Evolutionary conservation across 2,797 vertebrate genomes (phyloP).

Genomic region (Ctenopoma multispine): DNA sequence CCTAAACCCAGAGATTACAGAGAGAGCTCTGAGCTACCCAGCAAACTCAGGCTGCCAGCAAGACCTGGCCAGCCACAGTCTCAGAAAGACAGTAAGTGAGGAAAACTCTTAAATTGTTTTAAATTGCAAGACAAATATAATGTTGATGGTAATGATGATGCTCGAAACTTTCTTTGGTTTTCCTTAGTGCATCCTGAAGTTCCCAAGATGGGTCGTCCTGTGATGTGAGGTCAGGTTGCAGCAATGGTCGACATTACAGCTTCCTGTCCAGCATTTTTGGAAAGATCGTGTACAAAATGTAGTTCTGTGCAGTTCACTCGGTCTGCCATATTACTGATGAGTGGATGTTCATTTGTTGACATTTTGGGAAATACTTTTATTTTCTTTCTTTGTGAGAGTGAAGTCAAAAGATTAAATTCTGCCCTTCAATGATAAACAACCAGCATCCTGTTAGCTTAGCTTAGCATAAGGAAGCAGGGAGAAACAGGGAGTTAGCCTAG

Average conservation of each 20-base stretch:
- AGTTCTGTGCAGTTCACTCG: conserved; percentile 2
- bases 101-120: background rate
- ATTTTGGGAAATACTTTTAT: conserved; percentile 7
- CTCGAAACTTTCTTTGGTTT: conserved; percentile 23
- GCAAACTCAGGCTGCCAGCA: conserved; percentile 77
- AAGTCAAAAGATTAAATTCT: background rate
- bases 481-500: background rate
- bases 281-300: conserved; percentile 20
- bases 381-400: background rate
- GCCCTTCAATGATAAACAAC: background rate
- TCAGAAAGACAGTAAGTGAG: conserved; percentile 76
- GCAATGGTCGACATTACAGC: conserved; percentile 8
- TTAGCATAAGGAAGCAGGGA: conserved; percentile 1
- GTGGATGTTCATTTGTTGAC: background rate
- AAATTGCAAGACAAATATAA: background rate
- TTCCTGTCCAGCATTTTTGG: conserved; percentile 29
- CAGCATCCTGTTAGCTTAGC: background rate
- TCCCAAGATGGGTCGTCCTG: conserved; percentile 73
- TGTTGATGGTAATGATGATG: background rate
- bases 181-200: conserved; percentile 74
- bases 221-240: conserved; percentile 73
- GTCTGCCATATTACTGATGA: background rate
- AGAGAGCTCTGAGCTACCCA: conserved; percentile 87
- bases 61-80: conserved; percentile 65
- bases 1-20: conserved; percentile 89